A percentile compares a stretch with the other conserved stretches of the same genome.
phyloP scores from a whole-genome alignment of 2,888 invertebrate genomes.

The Pegoplata infirma region DNA sequence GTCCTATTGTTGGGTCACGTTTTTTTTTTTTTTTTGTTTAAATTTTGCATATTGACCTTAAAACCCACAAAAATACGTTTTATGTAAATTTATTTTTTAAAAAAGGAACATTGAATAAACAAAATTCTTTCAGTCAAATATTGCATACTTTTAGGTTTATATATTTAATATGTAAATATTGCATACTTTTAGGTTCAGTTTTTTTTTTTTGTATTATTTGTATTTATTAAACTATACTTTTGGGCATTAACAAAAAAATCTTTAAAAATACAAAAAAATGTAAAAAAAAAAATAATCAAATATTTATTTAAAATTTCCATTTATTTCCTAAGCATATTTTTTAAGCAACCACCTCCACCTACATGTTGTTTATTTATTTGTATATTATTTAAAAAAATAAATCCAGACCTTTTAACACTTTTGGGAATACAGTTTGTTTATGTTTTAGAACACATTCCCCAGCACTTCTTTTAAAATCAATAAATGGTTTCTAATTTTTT shows the following conservation, averaged over 20 bases:
- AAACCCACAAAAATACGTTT: no score
- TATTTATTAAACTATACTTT: constrained; percentile 32
- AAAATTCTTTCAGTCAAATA: background rate
- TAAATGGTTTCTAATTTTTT: background rate
- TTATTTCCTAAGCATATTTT: background rate
- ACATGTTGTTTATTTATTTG: constrained; percentile 35
- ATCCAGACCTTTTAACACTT: constrained; percentile 43
- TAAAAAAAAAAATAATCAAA: constrained; percentile 36
- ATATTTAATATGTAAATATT: background rate
- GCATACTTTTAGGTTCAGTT: background rate
- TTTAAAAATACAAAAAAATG: constrained; percentile 17
- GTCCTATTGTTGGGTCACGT: no score
- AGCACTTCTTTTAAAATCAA: background rate
- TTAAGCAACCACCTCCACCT: background rate
- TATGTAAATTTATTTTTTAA: no score
- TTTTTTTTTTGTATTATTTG: no score
- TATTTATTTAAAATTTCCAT: constrained; percentile 46
- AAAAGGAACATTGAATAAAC: no score
- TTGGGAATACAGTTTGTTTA: constrained; percentile 26
- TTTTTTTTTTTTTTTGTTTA: no score
- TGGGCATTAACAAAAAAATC: constrained; percentile 9
- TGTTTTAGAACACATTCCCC: no score
- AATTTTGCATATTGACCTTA: no score
- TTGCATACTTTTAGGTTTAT: constrained; percentile 10
- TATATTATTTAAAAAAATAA: constrained; percentile 44